Evolutionary conservation across 2,888 invertebrate species (phyloP).

Genomic region (Myopa tessellatipennis): DNA sequence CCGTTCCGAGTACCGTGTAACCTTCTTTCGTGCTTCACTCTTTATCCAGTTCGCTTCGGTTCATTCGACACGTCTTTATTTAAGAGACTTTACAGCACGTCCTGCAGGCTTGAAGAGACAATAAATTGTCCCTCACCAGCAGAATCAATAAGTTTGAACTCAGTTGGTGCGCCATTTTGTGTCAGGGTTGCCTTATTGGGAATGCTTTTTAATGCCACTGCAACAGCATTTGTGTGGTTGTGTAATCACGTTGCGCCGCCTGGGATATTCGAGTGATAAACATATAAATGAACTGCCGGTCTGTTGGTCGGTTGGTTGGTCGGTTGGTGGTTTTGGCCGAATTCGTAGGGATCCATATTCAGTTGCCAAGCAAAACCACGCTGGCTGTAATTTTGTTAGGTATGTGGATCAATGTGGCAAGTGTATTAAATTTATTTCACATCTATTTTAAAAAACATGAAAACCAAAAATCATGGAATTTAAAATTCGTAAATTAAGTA

Average conservation of each 20-base stretch:
- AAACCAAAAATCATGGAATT: no score
- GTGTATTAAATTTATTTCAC: no score
- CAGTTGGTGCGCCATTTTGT: slow-evolving; percentile 11
- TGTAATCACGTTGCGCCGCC: slow-evolving; percentile 38
- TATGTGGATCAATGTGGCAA: no score
- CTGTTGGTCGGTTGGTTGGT: slow-evolving; percentile 7
- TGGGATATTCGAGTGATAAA: slow-evolving; percentile 35
- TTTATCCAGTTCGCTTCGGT: neutral
- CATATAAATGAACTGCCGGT: slow-evolving; percentile 24
- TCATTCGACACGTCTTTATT: slow-evolving; percentile 3
- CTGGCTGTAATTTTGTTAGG: no score
- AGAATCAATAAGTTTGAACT: slow-evolving; percentile 33
- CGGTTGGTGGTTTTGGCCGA: neutral
- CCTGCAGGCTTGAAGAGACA: slow-evolving; percentile 25
- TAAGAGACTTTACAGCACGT: slow-evolving; percentile 4
- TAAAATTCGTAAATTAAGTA: no score
- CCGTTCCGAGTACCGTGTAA: neutral
- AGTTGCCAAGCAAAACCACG: neutral
- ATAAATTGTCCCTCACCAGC: slow-evolving; percentile 31
- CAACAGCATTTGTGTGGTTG: slow-evolving; percentile 4
- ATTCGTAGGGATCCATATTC: no score
- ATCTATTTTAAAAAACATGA: no score
- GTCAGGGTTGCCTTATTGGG: neutral
- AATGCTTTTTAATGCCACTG: neutral
- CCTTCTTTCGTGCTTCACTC: slow-evolving; percentile 4